Base-by-base conservation (phyloP, 1,140 invertebrate species). In the Drosophila nannoptera region DNA sequence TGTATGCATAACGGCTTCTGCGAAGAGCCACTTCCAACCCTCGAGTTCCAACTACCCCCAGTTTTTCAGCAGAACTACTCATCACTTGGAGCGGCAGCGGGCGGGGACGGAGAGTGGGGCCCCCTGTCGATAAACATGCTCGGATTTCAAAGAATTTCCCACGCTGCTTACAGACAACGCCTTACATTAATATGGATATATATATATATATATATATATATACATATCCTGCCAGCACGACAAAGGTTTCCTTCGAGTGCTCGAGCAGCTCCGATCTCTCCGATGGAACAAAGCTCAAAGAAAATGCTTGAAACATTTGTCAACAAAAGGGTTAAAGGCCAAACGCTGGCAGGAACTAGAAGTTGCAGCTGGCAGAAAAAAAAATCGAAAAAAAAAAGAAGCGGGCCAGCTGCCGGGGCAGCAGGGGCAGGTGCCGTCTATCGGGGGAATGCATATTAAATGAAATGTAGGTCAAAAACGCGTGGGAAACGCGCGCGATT, bases 71-170 rank as follows among this genome's bases (percentile, higher is more conserved):
- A 22, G 22, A 22, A 22, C 22, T 22, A 22, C 22, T 22, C 22
- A 22, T 22, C 22, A 22, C 22, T 22, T 22, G 33, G 60, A 50
- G 49, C 43, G 64, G 75, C 54, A 69, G 45, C 52, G 49, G 48
- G 14, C 4, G 22, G n/a, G 31, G 5, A 6, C 22, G 64, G 45
- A 45, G 68, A 38, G 61, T 46, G 36, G 8, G 29, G 40, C 62
- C 63, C 22, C 22, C 22, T 22, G 43, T 69, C 62, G 38, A 71
- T 68, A 70, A 75, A 67, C 63, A 76, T 75, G 73, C 81, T 84
- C 81, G 61, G 72, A 84, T 84, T 84, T 84, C 81, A 84, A 84
- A 84, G 81, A 77, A 84, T 86, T 84, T 84, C 81, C 78, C 81
- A 84, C 81, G 81, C 81, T 84, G 81, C 81, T 84, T 84, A 84